Base-by-base conservation (phyloP, 2,797 vertebrate genomes). In the Enteromius mattozi region DNA sequence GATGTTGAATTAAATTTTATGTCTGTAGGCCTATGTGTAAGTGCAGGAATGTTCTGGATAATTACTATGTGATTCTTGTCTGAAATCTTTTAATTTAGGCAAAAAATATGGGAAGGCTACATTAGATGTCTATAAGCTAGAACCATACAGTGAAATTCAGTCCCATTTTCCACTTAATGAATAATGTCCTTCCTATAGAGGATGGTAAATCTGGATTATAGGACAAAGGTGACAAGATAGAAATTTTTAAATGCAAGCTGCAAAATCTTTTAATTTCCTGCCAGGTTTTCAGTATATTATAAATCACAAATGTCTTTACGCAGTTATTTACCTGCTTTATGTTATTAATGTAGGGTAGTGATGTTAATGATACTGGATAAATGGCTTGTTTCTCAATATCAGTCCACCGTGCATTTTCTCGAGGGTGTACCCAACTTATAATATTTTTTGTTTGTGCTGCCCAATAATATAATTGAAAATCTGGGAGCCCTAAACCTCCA, bases 391-490 rank as follows among this genome's bases (percentile, higher is more conserved):
- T 47, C 14, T 47, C 21, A 24, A 72, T 72, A 27, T 72, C n/a
- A n/a, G 69, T 72, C 40, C 40, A 71, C 19, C 2, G 10, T 40
- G 69, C 69, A 72, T 40, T 42, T 27, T 24, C 37, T 42, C 9
- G 12, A 72, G 13, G n/a, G 12, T 47, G 70, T 72, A 71, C 21
- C 69, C 40, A 71, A 47, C 40, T 45, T 40, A 71, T 4, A 40
- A 47, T 40, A n/a, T 10, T 27, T 47, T 72, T 72, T 45, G n/a
- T 45, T 24, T 72, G 70, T 24, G 70, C 40, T 13, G 69, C 40
- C 69, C n/a, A 72, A 61, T 77, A 68, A 9, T 77, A 49, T 30
- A 83, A 49, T 7, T 79, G 51, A 27, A 78, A 30, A 19, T 70
- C 75, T 77, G 74, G 45, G 3, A 84, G 74, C 40, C 45, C 65